Base-by-base conservation (phyloP, 2,888 invertebrate species). In the Drosophila prostipennis region DNA sequence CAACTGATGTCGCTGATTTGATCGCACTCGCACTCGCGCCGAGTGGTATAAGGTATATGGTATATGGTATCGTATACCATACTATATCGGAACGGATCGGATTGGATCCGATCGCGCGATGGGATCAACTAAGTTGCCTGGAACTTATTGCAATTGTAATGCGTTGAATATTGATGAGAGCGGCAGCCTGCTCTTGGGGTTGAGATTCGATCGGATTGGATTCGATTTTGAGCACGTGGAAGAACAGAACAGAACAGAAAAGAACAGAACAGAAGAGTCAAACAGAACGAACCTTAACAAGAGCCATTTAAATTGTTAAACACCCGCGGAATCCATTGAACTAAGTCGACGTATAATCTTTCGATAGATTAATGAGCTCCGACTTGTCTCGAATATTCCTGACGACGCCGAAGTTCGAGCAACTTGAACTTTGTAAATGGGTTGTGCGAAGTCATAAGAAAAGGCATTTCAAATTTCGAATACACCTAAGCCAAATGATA, bases 81-180 rank as follows among this genome's bases (percentile, higher is more conserved):
- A 16, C 16, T 43, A 43, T 43, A 43, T 52, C 26, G 54, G 11
- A 55, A 57, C 29, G 67, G 57, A 64, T 71, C 39, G 72, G 48
- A 64, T 58, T 40, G 60, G 72, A 64, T 52, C 29, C 58, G 48
- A 61, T 57, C 19, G 53, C 39, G 64, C 60, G 55, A 59, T 70
- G 61, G 77, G 69, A 74, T 59, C 72, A 55, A 69, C 68, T 78
- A 54, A 80, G 71, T 81, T 43, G 85, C 75, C 86, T 72, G 67
- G 79, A 68, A 80, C 82, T 82, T 83, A 87, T 84, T 89, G 84
- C 89, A 84, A 89, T 84, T 84, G 84, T 82, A 85, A 89, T 87
- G 84, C 89, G 84, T 82, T 85, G 84, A 85, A 85, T 85, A 89
- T 85, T 89, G 76, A 85, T 85, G 89, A 83, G 72, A 58, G 49